Evolutionary conservation across 2,113 vertebrate genomes (phyloP), one percentile per base, ranked within the genome.

Genomic region (Jaculus jaculus): DNA sequence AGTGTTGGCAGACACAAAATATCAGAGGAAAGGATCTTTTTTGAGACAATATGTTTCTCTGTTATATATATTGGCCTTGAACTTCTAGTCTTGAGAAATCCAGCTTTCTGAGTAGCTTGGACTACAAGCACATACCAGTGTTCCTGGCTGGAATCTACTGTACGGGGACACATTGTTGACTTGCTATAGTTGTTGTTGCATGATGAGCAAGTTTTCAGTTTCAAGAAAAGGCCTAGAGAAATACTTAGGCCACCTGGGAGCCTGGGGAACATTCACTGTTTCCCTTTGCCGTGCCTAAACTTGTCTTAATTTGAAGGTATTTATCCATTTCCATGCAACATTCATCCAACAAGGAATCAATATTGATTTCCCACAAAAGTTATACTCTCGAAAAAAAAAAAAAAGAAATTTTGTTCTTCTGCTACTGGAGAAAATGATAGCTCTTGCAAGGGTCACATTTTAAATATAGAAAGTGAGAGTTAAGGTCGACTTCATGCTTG

Each of bases 371-470:
- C 23, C 32, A 79, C 42, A 90, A 95, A 96, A 96, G 20, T 89
- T 96, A 96, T 89, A 92, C 90, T 78, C 39, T 34, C 69, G n/a
- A n/a, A n/a, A n/a, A n/a, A n/a, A n/a, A n/a, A 73, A 42, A 21
- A 28, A 92, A 95, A 91, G 96, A 32, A 92, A 88, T 9, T 60
- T 80, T 93, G 90, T 96, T 73, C 84, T 84, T 89, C 32, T 74
- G 81, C 37, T 82, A 92, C 78, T 68, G 78, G 60, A 97, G 94
- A 96, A 95, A 47, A 73, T 16, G 73, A 68, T 77, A 95, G 97
- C 68, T 90, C 88, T 97, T 93, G 96, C 37, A 96, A 88, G 9
- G 73, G 4, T 90, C 97, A 86, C 61, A 91, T 95, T 97, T 97
- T 95, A 95, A 93, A 97, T 39, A 96, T 91, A 87, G 93, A 84